phyloP scores from a whole-genome alignment of 2,113 vertebrate genomes.

The Neoarius graeffei region DNA sequence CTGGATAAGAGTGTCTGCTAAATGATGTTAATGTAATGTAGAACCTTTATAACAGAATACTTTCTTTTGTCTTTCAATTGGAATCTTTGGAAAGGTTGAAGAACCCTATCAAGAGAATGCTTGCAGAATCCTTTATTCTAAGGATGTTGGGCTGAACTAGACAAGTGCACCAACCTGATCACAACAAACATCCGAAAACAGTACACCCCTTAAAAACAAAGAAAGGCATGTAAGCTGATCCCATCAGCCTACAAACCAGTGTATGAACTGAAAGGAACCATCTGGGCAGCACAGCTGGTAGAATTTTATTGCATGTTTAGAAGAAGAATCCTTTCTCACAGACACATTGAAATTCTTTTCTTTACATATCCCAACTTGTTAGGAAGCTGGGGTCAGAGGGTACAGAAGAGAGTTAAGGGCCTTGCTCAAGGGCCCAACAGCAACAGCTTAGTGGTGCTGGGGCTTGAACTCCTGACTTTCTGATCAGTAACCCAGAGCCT shows the following conservation, averaged over 20 bases:
- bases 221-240: neutral
- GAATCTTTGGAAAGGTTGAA: neutral
- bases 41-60: neutral
- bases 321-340: too few relatives aligned
- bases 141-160: neutral
- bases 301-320: neutral
- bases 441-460: too few relatives aligned
- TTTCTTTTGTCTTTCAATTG: neutral
- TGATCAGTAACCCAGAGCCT: too few relatives aligned
- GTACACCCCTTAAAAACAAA: neutral
- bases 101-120: neutral
- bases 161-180: neutral
- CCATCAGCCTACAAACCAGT: neutral
- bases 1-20: too few relatives aligned
- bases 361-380: too few relatives aligned
- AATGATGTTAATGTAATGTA: too few relatives aligned
- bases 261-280: neutral
- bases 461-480: too few relatives aligned
- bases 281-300: neutral
- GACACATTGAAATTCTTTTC: too few relatives aligned
- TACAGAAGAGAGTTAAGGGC: too few relatives aligned
- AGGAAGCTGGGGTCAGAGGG: too few relatives aligned
- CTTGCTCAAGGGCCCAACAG: too few relatives aligned
- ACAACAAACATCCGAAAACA: neutral
- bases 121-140: neutral